phyloP scores from a whole-genome alignment of 2,888 invertebrate genomes.

The Vanessa cardui region DNA sequence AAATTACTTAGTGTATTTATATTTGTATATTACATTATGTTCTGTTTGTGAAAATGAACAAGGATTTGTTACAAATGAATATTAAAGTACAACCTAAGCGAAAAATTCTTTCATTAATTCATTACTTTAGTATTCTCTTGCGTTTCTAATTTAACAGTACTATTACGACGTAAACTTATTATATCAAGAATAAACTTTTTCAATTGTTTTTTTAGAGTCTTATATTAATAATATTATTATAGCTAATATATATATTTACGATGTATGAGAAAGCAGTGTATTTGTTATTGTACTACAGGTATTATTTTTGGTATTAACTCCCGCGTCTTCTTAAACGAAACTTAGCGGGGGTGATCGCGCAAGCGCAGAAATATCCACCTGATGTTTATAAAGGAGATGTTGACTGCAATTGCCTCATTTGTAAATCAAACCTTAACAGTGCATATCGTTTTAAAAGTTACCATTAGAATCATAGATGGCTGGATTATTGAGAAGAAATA shows the following conservation, averaged over 20 bases:
- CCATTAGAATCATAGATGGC: neutral
- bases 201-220: too few species aligned
- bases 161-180: too few species aligned
- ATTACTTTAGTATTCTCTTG: too few species aligned
- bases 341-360: conserved; percentile 53
- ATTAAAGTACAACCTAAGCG: neutral
- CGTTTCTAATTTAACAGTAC: too few species aligned
- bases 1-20: conserved; percentile 16
- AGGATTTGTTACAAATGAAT: neutral
- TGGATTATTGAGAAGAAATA: neutral
- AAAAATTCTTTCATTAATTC: too few species aligned
- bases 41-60: neutral
- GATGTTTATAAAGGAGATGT: conserved; percentile 45
- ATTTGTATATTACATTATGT: neutral
- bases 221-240: too few species aligned
- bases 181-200: too few species aligned
- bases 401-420: conserved; percentile 33
- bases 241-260: too few species aligned
- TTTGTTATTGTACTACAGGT: conserved; percentile 25
- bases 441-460: neutral
- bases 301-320: conserved; percentile 46
- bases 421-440: conserved; percentile 23
- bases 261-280: conserved; percentile 9
- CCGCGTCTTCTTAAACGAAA: conserved; percentile 47
- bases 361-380: conserved; percentile 49